A percentile compares a stretch with the other conserved stretches of the same genome.
These are phyloP conservation scores for Spinus pinus DNA, from an alignment of 2,797 vertebrate genomes.

Conservation along the genomic window DNA sequence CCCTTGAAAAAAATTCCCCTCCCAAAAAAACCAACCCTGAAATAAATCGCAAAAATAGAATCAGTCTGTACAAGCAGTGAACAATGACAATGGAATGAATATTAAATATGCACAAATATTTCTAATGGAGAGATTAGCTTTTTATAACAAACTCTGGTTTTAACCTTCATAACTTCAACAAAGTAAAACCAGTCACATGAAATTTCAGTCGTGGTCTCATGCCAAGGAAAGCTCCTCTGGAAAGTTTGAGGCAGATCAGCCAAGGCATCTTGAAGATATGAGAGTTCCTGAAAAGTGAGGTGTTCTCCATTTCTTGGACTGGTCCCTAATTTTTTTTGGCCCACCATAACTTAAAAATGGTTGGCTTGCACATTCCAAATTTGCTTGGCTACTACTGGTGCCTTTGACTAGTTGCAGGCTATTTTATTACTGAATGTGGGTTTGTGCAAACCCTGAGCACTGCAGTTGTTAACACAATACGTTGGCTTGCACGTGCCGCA, in stretches of 20 bases:
- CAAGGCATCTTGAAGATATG: conserved; percentile 55
- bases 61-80: not conserved
- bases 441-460: not conserved
- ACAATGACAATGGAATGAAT: not conserved
- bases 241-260: conserved; percentile 49
- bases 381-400: conserved; percentile 49
- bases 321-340: conserved; percentile 57
- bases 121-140: conserved; percentile 27
- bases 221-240: conserved; percentile 53
- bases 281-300: conserved; percentile 58
- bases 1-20: not conserved
- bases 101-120: conserved; percentile 7
- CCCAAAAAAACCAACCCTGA: not conserved
- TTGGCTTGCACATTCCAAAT: conserved; percentile 39
- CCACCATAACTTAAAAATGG: conserved; percentile 35
- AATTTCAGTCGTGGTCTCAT: conserved; percentile 28
- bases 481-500: not conserved
- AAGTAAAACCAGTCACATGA: conserved; percentile 28
- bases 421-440: conserved; percentile 41
- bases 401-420: conserved; percentile 50
- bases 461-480: conserved; percentile 13
- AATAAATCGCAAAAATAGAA: not conserved
- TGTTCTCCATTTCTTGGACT: conserved; percentile 60
- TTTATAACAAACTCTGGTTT: not conserved
- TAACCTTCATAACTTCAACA: conserved; percentile 29